Base-by-base conservation (phyloP, 2,113 vertebrate genomes). In the Orthonyx spaldingii region DNA sequence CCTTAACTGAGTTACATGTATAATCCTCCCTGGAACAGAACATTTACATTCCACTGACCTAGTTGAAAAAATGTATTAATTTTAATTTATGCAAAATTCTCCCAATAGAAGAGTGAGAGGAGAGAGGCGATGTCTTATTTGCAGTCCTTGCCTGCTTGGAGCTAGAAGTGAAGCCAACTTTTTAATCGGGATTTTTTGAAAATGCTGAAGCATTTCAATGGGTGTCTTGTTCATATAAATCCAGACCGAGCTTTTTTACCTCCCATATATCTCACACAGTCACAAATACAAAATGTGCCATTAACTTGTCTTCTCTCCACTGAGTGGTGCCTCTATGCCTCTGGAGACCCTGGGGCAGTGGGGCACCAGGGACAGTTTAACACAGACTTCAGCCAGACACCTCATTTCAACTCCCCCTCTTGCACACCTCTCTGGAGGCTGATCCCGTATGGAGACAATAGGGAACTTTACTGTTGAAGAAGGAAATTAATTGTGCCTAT, bases 31-130 rank as follows among this genome's bases (percentile, higher is more conserved):
- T 69, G 91, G 94, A 96, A 97, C 4, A 13, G 96, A 97, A 93
- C 89, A 96, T 96, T 97, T 97, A 91, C 96, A 97, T 97, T 97
- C 70, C 93, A 94, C 82, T 97, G 97, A 97, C 96, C 96, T 97
- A 97, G 89, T 97, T 97, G 92, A 96, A 96, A 96, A 95, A 96
- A 94, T 82, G 26, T 53, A 97, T 97, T 97, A 96, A 97, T 97
- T 96, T 96, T 97, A 97, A 97, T 96, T 94, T 96, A 97, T 97
- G 95, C 71, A 97, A 97, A 96, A 94, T 90, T 95, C 50, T 90
- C 68, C 59, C 76, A 94, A 71, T 60, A 83, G 57, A 94, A 89
- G 74, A 94, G 42, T 59, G 69, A 78, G 84, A 92, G 57, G 41
- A 94, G 66, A 90, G 80, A 89, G 66, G 46, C 35, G 0, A 44